Conservation (phyloP, 2,113 vertebrate genomes). For the Uropsilus gracilis region DNA sequence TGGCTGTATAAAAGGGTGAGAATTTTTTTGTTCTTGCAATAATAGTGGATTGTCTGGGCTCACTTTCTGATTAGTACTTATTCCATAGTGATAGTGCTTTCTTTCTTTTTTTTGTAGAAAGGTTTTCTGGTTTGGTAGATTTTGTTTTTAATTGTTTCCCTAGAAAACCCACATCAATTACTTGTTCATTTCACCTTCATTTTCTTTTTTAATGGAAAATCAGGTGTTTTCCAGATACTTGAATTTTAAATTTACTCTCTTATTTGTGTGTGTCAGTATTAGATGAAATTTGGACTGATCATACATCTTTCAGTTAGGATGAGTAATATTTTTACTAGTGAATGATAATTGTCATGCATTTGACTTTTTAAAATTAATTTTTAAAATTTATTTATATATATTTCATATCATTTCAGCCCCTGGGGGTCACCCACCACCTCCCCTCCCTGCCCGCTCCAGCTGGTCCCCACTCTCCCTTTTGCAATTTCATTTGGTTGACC, state of each 20-base stretch:
- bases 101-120: not conserved
- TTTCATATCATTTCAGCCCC: too few species aligned
- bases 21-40: not conserved
- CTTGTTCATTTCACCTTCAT: not conserved
- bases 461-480: too few species aligned
- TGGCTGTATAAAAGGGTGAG: not conserved
- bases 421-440: too few species aligned
- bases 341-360: not conserved
- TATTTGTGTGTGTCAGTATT: not conserved
- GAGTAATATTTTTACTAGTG: not conserved
- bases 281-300: not conserved
- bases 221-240: not conserved
- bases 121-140: not conserved
- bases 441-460: too few species aligned
- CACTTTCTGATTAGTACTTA: not conserved
- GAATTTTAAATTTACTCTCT: slow-evolving; percentile 3
- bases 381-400: too few species aligned
- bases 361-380: too few species aligned
- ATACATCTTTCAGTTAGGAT: not conserved
- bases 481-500: too few species aligned
- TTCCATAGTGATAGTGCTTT: not conserved
- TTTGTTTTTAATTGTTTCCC: not conserved
- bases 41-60: not conserved
- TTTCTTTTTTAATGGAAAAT: not conserved
- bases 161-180: not conserved